phyloP scores from a whole-genome alignment of 2,888 invertebrate genomes.

The Fragum fragum region DNA sequence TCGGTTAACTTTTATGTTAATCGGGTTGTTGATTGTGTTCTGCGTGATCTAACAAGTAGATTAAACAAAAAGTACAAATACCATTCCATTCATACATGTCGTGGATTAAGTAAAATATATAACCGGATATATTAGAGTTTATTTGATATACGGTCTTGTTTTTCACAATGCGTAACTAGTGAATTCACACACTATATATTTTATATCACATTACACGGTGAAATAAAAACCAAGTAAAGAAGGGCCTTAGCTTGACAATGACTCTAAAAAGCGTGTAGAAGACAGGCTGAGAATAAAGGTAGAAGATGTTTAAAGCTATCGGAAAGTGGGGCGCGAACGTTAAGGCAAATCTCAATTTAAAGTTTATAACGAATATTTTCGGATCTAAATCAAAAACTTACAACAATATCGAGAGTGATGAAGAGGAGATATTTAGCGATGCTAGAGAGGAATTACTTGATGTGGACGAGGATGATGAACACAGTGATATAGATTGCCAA shows the following conservation, averaged over 20 bases:
- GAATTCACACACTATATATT: not conserved
- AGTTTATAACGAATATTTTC: constrained; percentile 53
- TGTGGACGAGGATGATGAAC: constrained; percentile 24
- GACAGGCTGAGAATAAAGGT: no score
- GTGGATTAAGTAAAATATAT: not conserved
- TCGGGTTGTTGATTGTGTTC: not conserved
- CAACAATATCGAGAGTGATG: constrained; percentile 53
- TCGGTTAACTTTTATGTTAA: not conserved
- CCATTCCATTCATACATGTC: not conserved
- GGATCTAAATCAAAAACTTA: constrained; percentile 51
- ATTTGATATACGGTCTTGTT: not conserved
- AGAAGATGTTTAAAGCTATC: constrained; percentile 56
- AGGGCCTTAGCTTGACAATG: no score
- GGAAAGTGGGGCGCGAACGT: constrained; percentile 60
- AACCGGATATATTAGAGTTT: not conserved
- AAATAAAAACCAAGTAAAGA: no score
- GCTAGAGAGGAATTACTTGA: constrained; percentile 52
- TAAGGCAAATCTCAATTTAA: constrained; percentile 44
- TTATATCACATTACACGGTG: not conserved
- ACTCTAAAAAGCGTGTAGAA: no score
- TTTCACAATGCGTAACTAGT: not conserved
- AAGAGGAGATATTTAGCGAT: constrained; percentile 62
- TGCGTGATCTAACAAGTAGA: constrained; percentile 10
- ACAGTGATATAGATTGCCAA: not conserved
- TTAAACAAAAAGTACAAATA: not conserved